Conservation (phyloP, 2,888 invertebrate genomes). For the Charanyca ferruginea region DNA sequence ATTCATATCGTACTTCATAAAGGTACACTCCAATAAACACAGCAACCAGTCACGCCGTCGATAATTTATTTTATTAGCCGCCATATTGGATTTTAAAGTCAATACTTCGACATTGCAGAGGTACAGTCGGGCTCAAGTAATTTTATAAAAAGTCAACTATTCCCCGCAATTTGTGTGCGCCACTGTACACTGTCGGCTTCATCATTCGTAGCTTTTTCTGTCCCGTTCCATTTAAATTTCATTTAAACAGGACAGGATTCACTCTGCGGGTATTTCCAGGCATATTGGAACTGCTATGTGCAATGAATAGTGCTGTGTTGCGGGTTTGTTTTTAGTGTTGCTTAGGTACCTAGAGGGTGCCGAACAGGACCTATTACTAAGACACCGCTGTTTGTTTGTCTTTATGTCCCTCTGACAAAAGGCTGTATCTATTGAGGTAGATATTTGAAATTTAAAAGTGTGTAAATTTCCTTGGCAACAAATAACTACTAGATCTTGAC, state of each 20-base stretch:
- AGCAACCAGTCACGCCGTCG: slow-evolving; percentile 29
- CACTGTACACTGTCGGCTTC: slow-evolving; percentile 52
- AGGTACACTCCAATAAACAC: slow-evolving; percentile 38
- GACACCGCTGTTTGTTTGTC: no score
- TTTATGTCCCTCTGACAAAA: no score
- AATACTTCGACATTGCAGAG: slow-evolving; percentile 45
- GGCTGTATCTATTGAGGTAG: no score
- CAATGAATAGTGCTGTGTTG: slow-evolving; percentile 18
- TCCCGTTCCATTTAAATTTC: slow-evolving; percentile 72
- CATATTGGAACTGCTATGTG: slow-evolving; percentile 29
- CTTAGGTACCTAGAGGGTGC: no score
- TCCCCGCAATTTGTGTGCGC: slow-evolving; percentile 65
- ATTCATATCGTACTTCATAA: slow-evolving; percentile 15
- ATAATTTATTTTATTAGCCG: slow-evolving; percentile 61
- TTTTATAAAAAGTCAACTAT: slow-evolving; percentile 65
- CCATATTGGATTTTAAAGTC: slow-evolving; percentile 62
- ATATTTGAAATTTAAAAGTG: no score
- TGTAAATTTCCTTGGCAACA: no score
- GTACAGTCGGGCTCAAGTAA: slow-evolving; percentile 54
- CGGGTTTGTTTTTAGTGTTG: slow-evolving; percentile 3
- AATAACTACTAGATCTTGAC: no score
- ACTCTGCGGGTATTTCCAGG: slow-evolving; percentile 37
- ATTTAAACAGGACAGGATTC: slow-evolving; percentile 61
- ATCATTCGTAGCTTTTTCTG: slow-evolving; percentile 58
- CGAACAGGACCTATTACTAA: no score